Evolutionary conservation across 2,113 vertebrate species (phyloP), one percentile per base, ranked within the genome.

Genomic region (Gavialis gangeticus): DNA sequence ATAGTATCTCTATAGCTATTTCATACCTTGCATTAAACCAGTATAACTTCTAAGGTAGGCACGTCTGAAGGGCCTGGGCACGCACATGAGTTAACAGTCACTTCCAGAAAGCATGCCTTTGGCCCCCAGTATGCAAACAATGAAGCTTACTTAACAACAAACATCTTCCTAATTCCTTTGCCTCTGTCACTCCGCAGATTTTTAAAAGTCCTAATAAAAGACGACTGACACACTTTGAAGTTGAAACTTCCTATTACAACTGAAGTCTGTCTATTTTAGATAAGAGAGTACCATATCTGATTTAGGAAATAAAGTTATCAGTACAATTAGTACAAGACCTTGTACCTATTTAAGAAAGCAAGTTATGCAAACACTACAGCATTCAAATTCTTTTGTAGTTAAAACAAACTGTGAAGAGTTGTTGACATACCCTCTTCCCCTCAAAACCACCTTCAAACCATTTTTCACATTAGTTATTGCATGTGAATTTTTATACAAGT

Each of bases 401-500:
- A 89, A 76, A 87, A 69, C 12, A 75, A 82, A 62, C 37, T 10
- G n/a, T n/a, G 24, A 11, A 83, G 34, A 37, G 76, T 5, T 1
- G 12, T 67, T 58, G 64, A 95, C 87, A 78, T 30, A 56, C 30
- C 57, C 73, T 90, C 34, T 27, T 85, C 56, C 86, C 55, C 87
- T 63, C 34, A 8, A 46, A 16, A 66, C 8, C 69, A 18, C 94
- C 67, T 93, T 85, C 73, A 76, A 69, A 69, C 34, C 88, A 87
- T 3, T 94, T 81, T 46, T 85, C 34, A 16, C 83, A 87, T 95
- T 25, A 93, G 28, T 64, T 91, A 94, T 86, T 77, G 82, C 94
- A 91, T 71, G 92, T 13, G 91, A 82, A 89, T 80, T 90, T 96
- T 95, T 93, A 89, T 93, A 57, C 82, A 88, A 94, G 88, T 96